These are phyloP conservation scores for Drosophila suboccidentalis DNA, from an alignment of 2,888 invertebrate species.

Conservation along the genomic window DNA sequence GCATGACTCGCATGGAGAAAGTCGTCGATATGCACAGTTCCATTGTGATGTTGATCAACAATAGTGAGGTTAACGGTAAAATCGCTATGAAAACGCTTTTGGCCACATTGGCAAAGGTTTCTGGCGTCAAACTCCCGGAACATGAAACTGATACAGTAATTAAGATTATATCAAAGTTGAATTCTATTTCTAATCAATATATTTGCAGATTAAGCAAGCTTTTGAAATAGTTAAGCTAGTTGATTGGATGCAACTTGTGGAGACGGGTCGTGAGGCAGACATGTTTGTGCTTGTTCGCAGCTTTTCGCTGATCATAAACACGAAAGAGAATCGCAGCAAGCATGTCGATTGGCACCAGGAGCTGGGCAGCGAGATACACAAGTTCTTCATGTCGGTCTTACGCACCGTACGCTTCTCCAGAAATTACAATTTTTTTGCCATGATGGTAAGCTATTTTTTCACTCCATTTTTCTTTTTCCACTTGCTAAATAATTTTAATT, in stretches of 20 bases:
- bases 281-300: slow-evolving; percentile 51
- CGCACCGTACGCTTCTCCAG: slow-evolving; percentile 16
- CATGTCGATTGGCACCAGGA: slow-evolving; percentile 31
- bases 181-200: no score
- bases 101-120: slow-evolving; percentile 43
- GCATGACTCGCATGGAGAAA: slow-evolving; percentile 33
- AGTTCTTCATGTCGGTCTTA: slow-evolving; percentile 46
- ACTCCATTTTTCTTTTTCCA: background rate
- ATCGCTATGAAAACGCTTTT: slow-evolving; percentile 49
- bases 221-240: slow-evolving; percentile 50
- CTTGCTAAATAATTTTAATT: background rate
- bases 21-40: slow-evolving; percentile 37
- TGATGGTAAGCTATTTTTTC: slow-evolving; percentile 50
- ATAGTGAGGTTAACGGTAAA: background rate
- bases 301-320: slow-evolving; percentile 54
- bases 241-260: slow-evolving; percentile 52
- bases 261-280: slow-evolving; percentile 18
- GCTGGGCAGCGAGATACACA: slow-evolving; percentile 36
- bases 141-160: slow-evolving; percentile 21
- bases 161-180: background rate
- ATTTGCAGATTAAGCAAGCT: slow-evolving; percentile 36
- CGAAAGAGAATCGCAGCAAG: slow-evolving; percentile 26
- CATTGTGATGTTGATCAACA: slow-evolving; percentile 35
- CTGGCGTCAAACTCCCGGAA: background rate
- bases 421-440: slow-evolving; percentile 25